Conservation (phyloP, 2,888 invertebrate species). For the Mechanitis mazaeus region DNA sequence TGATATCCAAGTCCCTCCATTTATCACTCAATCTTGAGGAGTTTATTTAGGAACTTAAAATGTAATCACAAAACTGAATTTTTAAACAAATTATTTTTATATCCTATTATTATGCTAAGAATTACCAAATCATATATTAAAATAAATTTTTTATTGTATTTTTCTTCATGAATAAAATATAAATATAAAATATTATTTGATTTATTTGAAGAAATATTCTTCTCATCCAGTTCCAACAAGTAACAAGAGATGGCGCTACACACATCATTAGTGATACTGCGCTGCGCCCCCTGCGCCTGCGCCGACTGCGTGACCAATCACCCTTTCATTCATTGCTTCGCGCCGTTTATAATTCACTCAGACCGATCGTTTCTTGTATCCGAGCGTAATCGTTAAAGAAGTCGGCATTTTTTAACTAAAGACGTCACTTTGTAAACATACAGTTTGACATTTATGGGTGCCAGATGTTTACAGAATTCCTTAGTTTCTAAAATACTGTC, state of each 20-base stretch:
- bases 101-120: too few relatives aligned
- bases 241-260: conserved; percentile 45
- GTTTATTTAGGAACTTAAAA: conserved; percentile 18
- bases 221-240: conserved; percentile 23
- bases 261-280: conserved; percentile 17
- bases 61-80: conserved; percentile 7
- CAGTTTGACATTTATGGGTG: conserved; percentile 15
- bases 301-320: conserved; percentile 40
- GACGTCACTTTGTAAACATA: conserved; percentile 24
- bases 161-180: too few relatives aligned
- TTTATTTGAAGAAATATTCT: too few relatives aligned
- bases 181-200: too few relatives aligned
- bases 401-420: conserved; percentile 20
- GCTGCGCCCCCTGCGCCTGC: conserved; percentile 31
- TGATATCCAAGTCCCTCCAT: conserved; percentile 32
- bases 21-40: conserved; percentile 30
- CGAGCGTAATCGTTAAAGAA: conserved; percentile 55
- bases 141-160: too few relatives aligned
- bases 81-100: too few relatives aligned
- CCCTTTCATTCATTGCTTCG: conserved; percentile 40
- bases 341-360: conserved; percentile 52
- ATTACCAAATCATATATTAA: too few relatives aligned
- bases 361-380: conserved; percentile 61
- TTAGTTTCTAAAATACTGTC: background rate
- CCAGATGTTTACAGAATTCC: conserved; percentile 1